These are phyloP conservation scores for Eumacrocentrus americanus DNA, from an alignment of 2,888 invertebrate genomes.

Conservation along the genomic window DNA sequence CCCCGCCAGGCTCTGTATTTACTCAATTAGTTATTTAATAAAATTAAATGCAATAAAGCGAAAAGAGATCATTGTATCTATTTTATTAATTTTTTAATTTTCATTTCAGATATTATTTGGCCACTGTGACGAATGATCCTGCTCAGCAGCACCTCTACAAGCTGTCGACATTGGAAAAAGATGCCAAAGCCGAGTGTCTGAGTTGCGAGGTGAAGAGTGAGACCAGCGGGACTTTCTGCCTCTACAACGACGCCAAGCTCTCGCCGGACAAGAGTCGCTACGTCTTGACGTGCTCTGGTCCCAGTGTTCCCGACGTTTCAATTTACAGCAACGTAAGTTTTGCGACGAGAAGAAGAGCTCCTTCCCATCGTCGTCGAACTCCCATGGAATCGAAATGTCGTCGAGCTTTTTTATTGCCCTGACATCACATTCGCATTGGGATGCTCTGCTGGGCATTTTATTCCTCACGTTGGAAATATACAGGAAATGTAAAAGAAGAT, in stretches of 20 bases:
- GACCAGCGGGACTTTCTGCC: constrained; percentile 65
- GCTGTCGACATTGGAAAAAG: constrained; percentile 66
- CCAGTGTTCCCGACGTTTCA: constrained; percentile 77
- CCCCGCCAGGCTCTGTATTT: too few relatives aligned
- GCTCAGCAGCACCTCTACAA: constrained; percentile 83
- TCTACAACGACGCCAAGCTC: constrained; percentile 73
- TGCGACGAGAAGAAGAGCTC: neutral
- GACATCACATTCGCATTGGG: neutral
- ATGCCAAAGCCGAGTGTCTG: constrained; percentile 69
- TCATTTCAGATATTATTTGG: constrained; percentile 78
- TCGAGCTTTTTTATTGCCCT: constrained; percentile 19
- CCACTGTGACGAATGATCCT: constrained; percentile 77
- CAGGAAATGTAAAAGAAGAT: too few relatives aligned
- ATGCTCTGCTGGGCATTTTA: neutral
- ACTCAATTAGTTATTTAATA: neutral
- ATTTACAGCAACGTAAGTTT: constrained; percentile 67
- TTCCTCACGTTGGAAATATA: too few relatives aligned
- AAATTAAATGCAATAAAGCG: neutral
- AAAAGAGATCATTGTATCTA: neutral
- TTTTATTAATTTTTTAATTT: constrained; percentile 6
- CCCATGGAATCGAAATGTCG: constrained; percentile 17
- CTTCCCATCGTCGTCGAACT: neutral
- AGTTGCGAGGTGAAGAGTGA: constrained; percentile 73
- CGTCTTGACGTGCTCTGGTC: constrained; percentile 82
- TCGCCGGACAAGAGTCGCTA: constrained; percentile 73